Percentiles rank a stretch among this genome's conserved stretches.
Evolutionary conservation across 2,113 vertebrate species (phyloP).

Genomic region (Python bivittatus): DNA sequence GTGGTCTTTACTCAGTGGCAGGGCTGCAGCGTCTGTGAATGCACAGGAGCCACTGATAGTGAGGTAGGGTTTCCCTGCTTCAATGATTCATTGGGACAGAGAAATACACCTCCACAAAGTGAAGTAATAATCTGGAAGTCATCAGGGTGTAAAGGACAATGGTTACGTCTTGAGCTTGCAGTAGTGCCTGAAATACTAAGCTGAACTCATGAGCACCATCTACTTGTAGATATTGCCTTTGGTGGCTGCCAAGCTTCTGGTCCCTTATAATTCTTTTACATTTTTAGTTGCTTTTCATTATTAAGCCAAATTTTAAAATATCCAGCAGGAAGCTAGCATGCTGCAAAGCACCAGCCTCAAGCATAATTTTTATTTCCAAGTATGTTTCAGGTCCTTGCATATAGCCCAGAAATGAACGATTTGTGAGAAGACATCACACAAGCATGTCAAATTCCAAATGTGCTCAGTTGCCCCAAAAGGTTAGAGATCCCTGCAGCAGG

Average conservation of each 20-base stretch:
- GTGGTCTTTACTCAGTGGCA: not conserved
- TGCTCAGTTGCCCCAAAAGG: not conserved
- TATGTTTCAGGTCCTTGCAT: not conserved
- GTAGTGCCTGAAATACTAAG: not conserved
- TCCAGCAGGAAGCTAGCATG: not conserved
- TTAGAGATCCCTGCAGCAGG: not conserved
- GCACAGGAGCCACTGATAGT: not conserved
- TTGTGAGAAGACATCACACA: not conserved
- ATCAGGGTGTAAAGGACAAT: not conserved
- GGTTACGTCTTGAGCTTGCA: not conserved
- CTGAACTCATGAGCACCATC: not conserved
- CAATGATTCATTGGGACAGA: not conserved
- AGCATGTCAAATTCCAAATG: not conserved
- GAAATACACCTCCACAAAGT: not conserved
- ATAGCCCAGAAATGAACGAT: not conserved
- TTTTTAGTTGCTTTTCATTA: not conserved
- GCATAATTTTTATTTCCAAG: not conserved
- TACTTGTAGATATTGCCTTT: not conserved
- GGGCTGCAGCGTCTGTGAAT: not conserved
- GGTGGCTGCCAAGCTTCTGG: not conserved
- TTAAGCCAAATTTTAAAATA: not conserved
- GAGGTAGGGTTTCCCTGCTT: not conserved
- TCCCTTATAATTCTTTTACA: not conserved
- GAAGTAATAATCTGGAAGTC: not conserved
- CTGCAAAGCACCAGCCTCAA: not conserved